phyloP scores from a whole-genome alignment of 2,113 vertebrate species.

The Leptosomus discolor region DNA sequence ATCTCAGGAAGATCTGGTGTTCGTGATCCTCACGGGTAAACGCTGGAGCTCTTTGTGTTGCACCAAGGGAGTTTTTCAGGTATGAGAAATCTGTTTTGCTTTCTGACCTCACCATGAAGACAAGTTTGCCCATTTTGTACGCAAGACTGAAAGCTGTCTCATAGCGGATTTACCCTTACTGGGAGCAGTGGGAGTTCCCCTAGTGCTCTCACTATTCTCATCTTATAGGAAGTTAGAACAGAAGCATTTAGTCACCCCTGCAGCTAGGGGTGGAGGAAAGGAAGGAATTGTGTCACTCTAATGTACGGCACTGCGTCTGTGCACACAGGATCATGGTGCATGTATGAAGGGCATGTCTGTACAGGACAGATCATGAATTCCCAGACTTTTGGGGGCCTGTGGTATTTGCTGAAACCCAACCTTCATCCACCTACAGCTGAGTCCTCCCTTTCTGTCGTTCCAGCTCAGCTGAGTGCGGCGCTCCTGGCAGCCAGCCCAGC shows the following conservation, averaged over 20 bases:
- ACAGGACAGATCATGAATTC: conserved; percentile 28
- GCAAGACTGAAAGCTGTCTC: neutral
- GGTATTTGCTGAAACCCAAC: conserved; percentile 65
- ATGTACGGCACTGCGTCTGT: neutral
- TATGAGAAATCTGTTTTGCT: neutral
- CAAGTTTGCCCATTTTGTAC: neutral
- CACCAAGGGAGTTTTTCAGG: neutral
- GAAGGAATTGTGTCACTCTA: neutral
- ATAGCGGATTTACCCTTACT: neutral
- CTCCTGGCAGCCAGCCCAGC: conserved; percentile 42
- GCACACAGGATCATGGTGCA: neutral
- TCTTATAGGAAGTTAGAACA: neutral
- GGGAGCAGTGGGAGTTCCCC: neutral
- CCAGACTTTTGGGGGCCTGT: conserved; percentile 63
- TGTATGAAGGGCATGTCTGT: neutral
- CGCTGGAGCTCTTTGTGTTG: neutral
- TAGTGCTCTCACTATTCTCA: neutral
- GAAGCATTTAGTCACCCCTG: neutral
- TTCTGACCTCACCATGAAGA: neutral
- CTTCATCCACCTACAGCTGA: conserved; percentile 56
- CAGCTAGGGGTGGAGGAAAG: neutral
- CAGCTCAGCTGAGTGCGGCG: neutral
- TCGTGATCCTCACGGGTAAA: neutral
- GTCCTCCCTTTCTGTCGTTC: conserved; percentile 28
- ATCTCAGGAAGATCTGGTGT: neutral